Base-by-base conservation (phyloP, 2,113 vertebrate genomes). In the Podilymbus podiceps region DNA sequence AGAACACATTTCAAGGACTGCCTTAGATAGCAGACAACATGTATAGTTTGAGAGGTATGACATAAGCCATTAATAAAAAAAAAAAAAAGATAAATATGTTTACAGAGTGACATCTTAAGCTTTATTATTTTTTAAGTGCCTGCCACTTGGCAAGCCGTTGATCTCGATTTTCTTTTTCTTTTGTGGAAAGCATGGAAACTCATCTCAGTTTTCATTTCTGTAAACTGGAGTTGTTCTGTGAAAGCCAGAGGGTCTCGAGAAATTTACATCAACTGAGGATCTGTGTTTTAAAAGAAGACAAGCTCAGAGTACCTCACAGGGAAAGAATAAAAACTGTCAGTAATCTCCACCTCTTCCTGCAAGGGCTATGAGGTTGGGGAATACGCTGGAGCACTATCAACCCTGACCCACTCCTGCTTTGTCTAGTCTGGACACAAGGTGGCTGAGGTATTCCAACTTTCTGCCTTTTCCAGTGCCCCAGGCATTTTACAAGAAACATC, bases 341-440 rank as follows among this genome's bases (percentile, higher is more conserved):
- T 9, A 60, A 23, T 77, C 55, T 75, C 33, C 14, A 64, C 21
- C 27, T 53, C 30, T 58, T 89, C 33, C 12, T 83, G 9, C n/a
- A 69, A 88, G 40, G 33, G 7, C 38, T 85, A 15, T 72, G 66
- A 1, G 1, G 33, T 17, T 90, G 50, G 64, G 49, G 30, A 85
- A 40, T 27, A 46, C 20, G 50, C 19, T 0, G 0, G 42, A 33
- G 17, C 8, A 0, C 10, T 6, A 5, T 24, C 5, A 6, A 28
- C 24, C 50, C 58, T 62, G n/a, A 85, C 9, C 18, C 15, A 38
- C 19, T n/a, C 12, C n/a, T 56, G 23, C 49, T 93, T 73, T 66
- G 67, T 22, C 24, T 81, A 23, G 38, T 49, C 31, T 82, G 35
- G 69, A 52, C 3, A 3, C 1, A 0, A 71, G 31, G 14, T 3